Base-by-base conservation (phyloP, 2,797 vertebrate species). In the Pseudomugil gertrudae region DNA sequence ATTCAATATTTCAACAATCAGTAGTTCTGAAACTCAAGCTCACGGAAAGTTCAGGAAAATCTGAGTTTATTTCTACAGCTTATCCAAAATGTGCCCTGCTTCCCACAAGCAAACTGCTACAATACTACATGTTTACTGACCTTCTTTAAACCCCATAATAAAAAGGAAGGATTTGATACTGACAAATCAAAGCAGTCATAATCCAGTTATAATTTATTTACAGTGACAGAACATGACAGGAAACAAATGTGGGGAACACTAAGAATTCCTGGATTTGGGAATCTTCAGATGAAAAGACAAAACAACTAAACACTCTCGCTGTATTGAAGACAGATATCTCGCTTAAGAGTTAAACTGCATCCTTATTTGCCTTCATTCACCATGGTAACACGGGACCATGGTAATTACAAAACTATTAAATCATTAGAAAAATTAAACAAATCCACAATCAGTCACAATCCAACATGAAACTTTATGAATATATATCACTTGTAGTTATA, bases 141-240 rank as follows among this genome's bases (percentile, higher is more conserved):
- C 29, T 23, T 43, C 10, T 19, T 23, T 9, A 32, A 51, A 32
- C 8, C 29, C 2, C 9, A 7, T 15, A 26, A 23, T 9, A 26
- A 2, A 17, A 0, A 17, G 5, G 17, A 17, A 30, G n/a, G 0
- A 3, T 51, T 10, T 9, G 1, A 21, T 32, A 54, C 24, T 17
- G 9, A 65, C 14, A 29, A 23, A 54, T 11, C 10, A 21, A 55
- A 48, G 67, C 13, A 50, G 2, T 19, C 11, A 61, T 66, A 38
- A 63, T 75, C 2, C 54, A 72, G 57, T 59, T 50, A 32, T 19
- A n/a, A 17, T 85, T 86, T 88, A 83, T 87, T 84, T 79, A 80
- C 72, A 83, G 23, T 23, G 24, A 47, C 21, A 66, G 21, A 67
- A 50, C 24, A 72, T 51, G 43, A 74, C 23, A 72, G 77, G 4